Evolutionary conservation across 2,797 vertebrate species (phyloP).

Genomic region (Anomalospiza imberbis): DNA sequence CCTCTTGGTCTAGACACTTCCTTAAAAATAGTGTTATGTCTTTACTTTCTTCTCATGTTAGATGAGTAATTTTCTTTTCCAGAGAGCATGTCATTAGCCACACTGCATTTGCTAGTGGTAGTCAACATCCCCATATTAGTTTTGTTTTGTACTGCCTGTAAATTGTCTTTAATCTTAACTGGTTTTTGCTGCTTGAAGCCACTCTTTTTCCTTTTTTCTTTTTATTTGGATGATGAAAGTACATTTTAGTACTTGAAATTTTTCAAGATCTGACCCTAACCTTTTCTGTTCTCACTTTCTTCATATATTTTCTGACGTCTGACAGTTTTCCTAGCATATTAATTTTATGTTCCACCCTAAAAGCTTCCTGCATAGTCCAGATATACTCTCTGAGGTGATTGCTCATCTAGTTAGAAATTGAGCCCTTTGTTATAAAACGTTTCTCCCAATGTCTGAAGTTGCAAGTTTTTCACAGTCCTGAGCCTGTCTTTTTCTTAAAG

Average conservation of each 20-base stretch:
- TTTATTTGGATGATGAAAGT: conserved; percentile 33
- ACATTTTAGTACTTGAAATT: conserved; percentile 8
- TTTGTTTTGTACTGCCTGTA: conserved; percentile 19
- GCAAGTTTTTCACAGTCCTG: not conserved
- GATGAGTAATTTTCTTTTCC: conserved; percentile 30
- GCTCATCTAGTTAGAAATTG: conserved; percentile 9
- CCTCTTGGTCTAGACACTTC: not conserved
- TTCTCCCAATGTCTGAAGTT: not conserved
- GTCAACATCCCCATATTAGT: conserved; percentile 11
- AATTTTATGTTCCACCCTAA: not conserved
- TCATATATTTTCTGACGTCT: conserved; percentile 26
- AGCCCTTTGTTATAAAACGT: not conserved
- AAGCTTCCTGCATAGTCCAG: not conserved
- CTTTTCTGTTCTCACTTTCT: conserved; percentile 22
- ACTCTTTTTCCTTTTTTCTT: not conserved
- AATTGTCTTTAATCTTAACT: conserved; percentile 23
- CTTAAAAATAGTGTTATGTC: conserved; percentile 1
- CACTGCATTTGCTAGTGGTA: conserved; percentile 1
- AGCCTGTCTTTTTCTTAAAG: not conserved
- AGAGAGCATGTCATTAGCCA: not conserved
- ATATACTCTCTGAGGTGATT: not conserved
- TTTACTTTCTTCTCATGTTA: conserved; percentile 25
- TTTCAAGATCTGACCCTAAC: conserved; percentile 2
- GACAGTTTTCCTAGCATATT: conserved; percentile 19
- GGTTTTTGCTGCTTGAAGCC: not conserved